A percentile compares a stretch with the other conserved stretches of the same genome.
Evolutionary conservation across 2,888 invertebrate genomes (phyloP).

Genomic region (Philereme vetulata): DNA sequence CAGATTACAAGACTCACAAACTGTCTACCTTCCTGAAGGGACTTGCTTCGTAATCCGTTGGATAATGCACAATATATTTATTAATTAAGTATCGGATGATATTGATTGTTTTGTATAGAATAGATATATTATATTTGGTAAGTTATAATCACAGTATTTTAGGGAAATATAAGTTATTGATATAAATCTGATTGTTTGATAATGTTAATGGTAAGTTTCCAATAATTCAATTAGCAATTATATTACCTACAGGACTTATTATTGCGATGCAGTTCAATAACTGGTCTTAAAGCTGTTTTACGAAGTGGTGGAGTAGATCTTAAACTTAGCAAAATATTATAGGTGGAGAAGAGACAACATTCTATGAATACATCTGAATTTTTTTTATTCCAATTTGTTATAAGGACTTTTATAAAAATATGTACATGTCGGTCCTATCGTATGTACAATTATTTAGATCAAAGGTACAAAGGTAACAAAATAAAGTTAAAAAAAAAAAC

Average conservation of each 20-base stretch:
- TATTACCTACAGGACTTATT: slow-evolving; percentile 2
- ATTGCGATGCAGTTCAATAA: too few relatives aligned
- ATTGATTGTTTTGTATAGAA: slow-evolving; percentile 14
- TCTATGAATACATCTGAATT: too few relatives aligned
- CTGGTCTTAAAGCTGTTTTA: too few relatives aligned
- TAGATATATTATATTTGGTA: not conserved
- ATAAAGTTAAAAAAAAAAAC: too few relatives aligned
- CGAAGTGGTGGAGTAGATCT: too few relatives aligned
- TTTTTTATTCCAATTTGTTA: too few relatives aligned
- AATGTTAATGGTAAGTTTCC: slow-evolving; percentile 4
- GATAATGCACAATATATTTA: slow-evolving; percentile 9
- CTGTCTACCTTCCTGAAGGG: slow-evolving; percentile 86
- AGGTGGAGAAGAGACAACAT: too few relatives aligned
- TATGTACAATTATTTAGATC: too few relatives aligned
- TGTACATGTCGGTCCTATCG: too few relatives aligned
- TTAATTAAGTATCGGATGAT: slow-evolving; percentile 26
- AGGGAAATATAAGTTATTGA: slow-evolving; percentile 19
- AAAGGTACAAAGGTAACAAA: too few relatives aligned
- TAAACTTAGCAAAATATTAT: too few relatives aligned
- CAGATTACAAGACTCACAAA: slow-evolving; percentile 96
- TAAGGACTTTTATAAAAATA: too few relatives aligned
- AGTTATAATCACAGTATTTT: slow-evolving; percentile 22
- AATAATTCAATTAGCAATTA: slow-evolving; percentile 6
- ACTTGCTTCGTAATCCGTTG: slow-evolving; percentile 61
- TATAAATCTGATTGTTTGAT: slow-evolving; percentile 14